phyloP scores from a whole-genome alignment of 37 sponge, comb jelly and placozoan species.

The Geodia barretti region DNA sequence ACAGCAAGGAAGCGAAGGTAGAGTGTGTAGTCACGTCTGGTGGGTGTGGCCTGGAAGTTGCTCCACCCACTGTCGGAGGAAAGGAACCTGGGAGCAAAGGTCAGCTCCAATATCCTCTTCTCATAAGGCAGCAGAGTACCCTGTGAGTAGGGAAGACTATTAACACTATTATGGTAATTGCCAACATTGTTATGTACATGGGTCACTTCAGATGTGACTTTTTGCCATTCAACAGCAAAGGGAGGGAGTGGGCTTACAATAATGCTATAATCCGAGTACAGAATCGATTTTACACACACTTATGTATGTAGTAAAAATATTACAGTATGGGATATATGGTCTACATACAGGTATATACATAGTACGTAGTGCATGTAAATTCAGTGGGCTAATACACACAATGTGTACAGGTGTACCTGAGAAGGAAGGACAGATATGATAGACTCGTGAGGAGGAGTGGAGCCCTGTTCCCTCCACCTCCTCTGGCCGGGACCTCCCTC shows the following conservation, averaged over 20 bases:
- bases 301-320: not conserved
- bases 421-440: conserved; percentile 6
- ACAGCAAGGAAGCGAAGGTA: conserved; percentile 42
- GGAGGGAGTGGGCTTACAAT: no score
- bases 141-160: conserved; percentile 9
- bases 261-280: no score
- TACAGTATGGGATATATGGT: not conserved
- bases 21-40: conserved; percentile 66
- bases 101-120: conserved; percentile 33
- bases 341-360: not conserved
- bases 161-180: no score
- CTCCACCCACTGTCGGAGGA: conserved; percentile 43
- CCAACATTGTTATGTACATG: no score
- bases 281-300: no score
- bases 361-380: not conserved
- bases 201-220: no score
- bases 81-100: conserved; percentile 37
- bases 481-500: conserved; percentile 38
- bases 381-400: no score
- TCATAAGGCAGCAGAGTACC: conserved; percentile 66
- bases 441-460: not conserved
- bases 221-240: no score
- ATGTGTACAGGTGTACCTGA: not conserved
- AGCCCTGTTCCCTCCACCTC: conserved; percentile 42
- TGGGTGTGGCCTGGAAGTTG: conserved; percentile 25